phyloP scores from a whole-genome alignment of 2,113 vertebrate genomes.

The Cyphomyrus plagiostoma region DNA sequence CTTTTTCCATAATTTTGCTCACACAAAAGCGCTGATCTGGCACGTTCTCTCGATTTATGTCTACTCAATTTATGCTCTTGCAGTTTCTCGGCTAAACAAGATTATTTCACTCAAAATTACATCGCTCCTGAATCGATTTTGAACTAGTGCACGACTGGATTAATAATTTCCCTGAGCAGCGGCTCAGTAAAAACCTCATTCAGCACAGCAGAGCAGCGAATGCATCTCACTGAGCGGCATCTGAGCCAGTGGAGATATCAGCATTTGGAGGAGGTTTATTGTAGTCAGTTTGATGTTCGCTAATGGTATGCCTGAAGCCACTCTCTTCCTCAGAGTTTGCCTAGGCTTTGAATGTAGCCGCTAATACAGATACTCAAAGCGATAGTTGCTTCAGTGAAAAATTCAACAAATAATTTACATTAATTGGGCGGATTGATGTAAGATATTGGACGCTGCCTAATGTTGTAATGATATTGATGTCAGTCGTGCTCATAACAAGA shows the following conservation, averaged over 20 bases:
- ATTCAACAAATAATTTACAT: not conserved
- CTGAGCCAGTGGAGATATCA: not conserved
- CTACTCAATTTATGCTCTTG: not conserved
- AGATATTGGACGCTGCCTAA: not conserved
- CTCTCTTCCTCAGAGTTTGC: not conserved
- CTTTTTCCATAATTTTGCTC: not conserved
- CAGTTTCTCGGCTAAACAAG: not conserved
- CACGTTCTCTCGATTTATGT: not conserved
- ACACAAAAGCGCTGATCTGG: not conserved
- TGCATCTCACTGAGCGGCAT: not conserved
- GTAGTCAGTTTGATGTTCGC: not conserved
- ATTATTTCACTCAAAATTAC: conserved; percentile 10
- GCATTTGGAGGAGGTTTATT: not conserved
- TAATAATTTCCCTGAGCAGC: not conserved
- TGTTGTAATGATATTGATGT: not conserved
- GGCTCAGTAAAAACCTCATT: not conserved
- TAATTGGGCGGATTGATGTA: not conserved
- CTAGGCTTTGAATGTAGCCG: not conserved
- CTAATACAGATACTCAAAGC: not conserved
- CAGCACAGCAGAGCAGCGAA: not conserved
- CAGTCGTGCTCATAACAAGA: not conserved
- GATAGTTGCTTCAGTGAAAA: not conserved
- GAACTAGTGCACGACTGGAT: not conserved
- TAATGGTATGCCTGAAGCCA: not conserved
- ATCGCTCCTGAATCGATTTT: not conserved